Evolutionary conservation across 2,113 vertebrate species (phyloP).

Genomic region (Trematomus loennbergii): DNA sequence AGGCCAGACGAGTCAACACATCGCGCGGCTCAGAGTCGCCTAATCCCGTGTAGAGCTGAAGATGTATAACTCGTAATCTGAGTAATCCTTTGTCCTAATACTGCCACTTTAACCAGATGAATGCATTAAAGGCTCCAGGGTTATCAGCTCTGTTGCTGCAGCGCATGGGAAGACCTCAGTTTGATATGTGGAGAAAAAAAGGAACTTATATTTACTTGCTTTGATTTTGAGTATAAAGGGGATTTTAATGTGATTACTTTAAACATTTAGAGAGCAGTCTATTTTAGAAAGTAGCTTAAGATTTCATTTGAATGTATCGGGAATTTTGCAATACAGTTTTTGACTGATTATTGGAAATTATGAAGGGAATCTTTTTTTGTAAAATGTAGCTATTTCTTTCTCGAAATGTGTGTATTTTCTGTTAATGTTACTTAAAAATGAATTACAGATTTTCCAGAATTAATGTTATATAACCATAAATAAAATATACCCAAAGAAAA

Average conservation of each 20-base stretch:
- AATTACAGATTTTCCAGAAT: neutral
- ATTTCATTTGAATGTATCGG: neutral
- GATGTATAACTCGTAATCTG: constrained; percentile 46
- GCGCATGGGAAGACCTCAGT: neutral
- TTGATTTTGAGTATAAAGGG: neutral
- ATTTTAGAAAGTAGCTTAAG: neutral
- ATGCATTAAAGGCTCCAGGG: constrained; percentile 31
- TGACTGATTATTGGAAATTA: neutral
- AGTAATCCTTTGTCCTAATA: constrained; percentile 68
- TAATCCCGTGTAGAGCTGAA: constrained; percentile 42
- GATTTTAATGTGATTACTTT: neutral
- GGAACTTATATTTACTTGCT: neutral
- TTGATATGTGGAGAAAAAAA: neutral
- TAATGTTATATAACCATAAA: neutral
- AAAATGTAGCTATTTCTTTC: no score
- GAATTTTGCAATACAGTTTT: neutral
- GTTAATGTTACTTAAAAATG: neutral
- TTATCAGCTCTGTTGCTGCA: constrained; percentile 41
- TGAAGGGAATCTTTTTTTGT: no score
- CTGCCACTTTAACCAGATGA: constrained; percentile 70
- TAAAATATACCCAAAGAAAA: neutral
- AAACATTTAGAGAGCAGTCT: constrained; percentile 4
- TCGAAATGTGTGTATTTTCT: no score
- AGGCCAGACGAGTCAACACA: neutral
- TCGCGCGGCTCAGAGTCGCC: constrained; percentile 8